Evolutionary conservation across 2,113 vertebrate genomes (phyloP).

Genomic region (Gallinago paraguaiae): DNA sequence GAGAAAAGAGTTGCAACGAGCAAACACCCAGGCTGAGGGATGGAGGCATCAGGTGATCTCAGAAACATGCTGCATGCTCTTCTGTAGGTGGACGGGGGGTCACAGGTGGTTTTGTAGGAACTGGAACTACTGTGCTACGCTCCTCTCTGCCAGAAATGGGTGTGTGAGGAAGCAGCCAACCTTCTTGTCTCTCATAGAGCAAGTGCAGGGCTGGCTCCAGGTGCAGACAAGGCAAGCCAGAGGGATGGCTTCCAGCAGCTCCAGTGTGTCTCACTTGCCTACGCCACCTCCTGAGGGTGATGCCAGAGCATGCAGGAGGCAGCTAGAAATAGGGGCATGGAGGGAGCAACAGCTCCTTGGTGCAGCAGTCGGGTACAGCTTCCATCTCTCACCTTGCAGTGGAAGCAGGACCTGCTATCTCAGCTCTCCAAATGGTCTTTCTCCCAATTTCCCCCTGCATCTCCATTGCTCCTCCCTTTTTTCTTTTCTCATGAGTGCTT

Average conservation of each 20-base stretch:
- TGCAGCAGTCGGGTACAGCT: background rate
- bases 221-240: background rate
- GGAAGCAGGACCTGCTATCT: background rate
- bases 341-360: background rate
- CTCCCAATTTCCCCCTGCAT: background rate
- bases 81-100: background rate
- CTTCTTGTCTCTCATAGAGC: background rate
- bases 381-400: background rate
- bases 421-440: background rate
- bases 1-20: background rate
- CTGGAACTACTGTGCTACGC: background rate
- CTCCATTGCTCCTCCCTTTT: background rate
- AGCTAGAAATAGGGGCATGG: background rate
- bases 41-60: background rate
- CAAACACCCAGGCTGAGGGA: background rate
- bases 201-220: background rate
- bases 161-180: background rate
- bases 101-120: background rate
- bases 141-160: background rate
- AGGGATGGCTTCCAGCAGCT: background rate
- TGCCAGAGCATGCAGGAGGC: background rate
- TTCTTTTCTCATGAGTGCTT: background rate
- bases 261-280: background rate
- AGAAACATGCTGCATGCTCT: fast-evolving
- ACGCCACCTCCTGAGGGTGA: fast-evolving